Evolutionary conservation across 2,888 invertebrate genomes (phyloP), one percentile per base, ranked within the genome.

Genomic region (Hetaerina titia): DNA sequence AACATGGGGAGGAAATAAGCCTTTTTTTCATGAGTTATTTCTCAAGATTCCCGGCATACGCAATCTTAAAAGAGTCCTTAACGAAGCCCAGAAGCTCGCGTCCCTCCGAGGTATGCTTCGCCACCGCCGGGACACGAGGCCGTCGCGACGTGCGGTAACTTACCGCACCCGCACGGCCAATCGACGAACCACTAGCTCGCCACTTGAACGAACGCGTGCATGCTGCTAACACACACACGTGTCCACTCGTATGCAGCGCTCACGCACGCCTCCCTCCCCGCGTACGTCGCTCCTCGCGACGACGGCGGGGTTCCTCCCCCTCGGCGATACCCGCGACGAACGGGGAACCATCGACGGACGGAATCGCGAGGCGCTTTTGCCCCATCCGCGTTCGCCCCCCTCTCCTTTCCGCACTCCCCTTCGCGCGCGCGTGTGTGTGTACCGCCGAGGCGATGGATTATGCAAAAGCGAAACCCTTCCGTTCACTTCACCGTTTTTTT

Each of bases 161-260:
- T 69, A 69, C 69, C 69, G 69, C 69, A 69, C 92, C 56, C 92
- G 69, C 69, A 69, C 92, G 92, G 92, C 64, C 19, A 22, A 64
- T 69, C 45, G 64, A 56, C 92, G 92, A 92, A 92, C 92, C 92
- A 69, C 57, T 57, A 74, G 69, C 92, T 58, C 58, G 63, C 64
- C 81, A 81, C 81, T 9, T 31, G 31, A 81, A 31, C 81, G 9
- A 69, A 69, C 69, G 45, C 45, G 45, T 45, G 45, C 45, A 45
- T 45, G 45, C 45, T 45, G 45, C 45, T 45, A 45, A 45, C 45
- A 45, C 45, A n/a, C 74, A 81, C 81, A 25, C 31, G 31, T 2
- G 45, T 45, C 45, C 45, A 81, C 81, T 31, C 81, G 81, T 31
- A 31, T 31, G 31, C 81, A 15, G 8, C 22, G 92, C 69, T 45